These are phyloP conservation scores for Orthosia gracilis DNA, from an alignment of 2,888 invertebrate genomes.

Conservation along the genomic window DNA sequence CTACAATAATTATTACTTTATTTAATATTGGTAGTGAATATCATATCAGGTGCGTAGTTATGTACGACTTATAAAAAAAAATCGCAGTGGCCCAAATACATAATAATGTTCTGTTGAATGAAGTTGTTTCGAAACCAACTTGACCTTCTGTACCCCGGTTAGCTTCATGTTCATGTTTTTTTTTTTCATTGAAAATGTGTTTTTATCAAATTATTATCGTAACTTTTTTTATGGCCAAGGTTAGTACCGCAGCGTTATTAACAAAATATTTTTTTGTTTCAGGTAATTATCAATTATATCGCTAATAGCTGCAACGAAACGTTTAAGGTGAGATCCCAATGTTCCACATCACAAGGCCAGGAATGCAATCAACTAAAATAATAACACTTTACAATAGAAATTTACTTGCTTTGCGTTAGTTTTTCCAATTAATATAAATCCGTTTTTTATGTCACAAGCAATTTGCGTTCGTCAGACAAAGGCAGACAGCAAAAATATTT, in stretches of 20 bases:
- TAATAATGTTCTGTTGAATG: constrained; percentile 81
- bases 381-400: constrained; percentile 8
- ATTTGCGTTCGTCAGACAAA: constrained; percentile 29
- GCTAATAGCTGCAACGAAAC: constrained; percentile 67
- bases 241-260: constrained; percentile 61
- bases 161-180: constrained; percentile 74
- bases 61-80: constrained; percentile 57
- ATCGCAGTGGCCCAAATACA: constrained; percentile 83
- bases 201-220: constrained; percentile 62
- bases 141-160: constrained; percentile 81
- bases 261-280: constrained; percentile 79
- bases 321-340: constrained; percentile 81
- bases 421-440: constrained; percentile 32
- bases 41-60: constrained; percentile 26
- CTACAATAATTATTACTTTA: neutral
- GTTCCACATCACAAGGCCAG: constrained; percentile 24
- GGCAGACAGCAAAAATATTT: constrained; percentile 7
- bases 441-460: constrained; percentile 35
- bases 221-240: constrained; percentile 64
- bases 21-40: constrained; percentile 21
- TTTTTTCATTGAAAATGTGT: constrained; percentile 69
- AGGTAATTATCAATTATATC: constrained; percentile 79
- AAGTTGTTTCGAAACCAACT: constrained; percentile 81
- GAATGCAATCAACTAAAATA: constrained; percentile 41
- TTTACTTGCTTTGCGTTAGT: constrained; percentile 23